These are phyloP conservation scores for Loripinus fragilis DNA, from an alignment of 2,888 invertebrate species.

Conservation along the genomic window DNA sequence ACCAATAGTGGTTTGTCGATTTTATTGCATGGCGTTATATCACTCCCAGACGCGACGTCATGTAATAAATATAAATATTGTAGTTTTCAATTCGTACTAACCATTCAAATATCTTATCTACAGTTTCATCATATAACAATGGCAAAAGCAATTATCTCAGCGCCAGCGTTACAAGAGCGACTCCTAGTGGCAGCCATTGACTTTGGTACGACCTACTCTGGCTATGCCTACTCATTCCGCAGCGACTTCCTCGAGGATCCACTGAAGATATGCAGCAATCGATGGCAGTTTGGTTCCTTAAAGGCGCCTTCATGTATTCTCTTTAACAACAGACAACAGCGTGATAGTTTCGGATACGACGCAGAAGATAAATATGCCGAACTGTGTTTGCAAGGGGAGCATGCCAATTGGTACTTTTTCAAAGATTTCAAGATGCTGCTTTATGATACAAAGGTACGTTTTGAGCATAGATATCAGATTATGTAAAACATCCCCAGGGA, in stretches of 20 bases:
- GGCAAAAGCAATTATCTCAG: conserved; percentile 82
- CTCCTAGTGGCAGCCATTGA: conserved; percentile 38
- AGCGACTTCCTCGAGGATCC: conserved; percentile 41
- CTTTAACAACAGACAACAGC: conserved; percentile 28
- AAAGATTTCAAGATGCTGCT: conserved; percentile 44
- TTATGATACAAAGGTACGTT: conserved; percentile 13
- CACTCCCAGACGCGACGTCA: too few relatives aligned
- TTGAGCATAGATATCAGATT: too few relatives aligned
- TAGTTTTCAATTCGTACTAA: too few relatives aligned
- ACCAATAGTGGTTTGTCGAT: too few relatives aligned
- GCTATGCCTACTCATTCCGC: conserved; percentile 52
- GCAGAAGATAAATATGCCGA: conserved; percentile 42
- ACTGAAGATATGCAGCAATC: conserved; percentile 36
- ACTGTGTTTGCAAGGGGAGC: conserved; percentile 27
- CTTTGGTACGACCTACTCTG: conserved; percentile 50
- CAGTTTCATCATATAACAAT: too few relatives aligned
- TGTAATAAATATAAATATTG: too few relatives aligned
- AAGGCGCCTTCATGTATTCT: conserved; percentile 44
- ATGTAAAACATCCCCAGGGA: too few relatives aligned
- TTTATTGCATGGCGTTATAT: too few relatives aligned
- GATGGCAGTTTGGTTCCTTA: conserved; percentile 34
- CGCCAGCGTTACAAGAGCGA: conserved; percentile 71
- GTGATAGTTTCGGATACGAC: conserved; percentile 41
- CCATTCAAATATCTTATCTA: too few relatives aligned
- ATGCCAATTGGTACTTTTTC: conserved; percentile 40